Conservation (phyloP, 2,888 invertebrate genomes). For the Tenthredo distinguenda region DNA sequence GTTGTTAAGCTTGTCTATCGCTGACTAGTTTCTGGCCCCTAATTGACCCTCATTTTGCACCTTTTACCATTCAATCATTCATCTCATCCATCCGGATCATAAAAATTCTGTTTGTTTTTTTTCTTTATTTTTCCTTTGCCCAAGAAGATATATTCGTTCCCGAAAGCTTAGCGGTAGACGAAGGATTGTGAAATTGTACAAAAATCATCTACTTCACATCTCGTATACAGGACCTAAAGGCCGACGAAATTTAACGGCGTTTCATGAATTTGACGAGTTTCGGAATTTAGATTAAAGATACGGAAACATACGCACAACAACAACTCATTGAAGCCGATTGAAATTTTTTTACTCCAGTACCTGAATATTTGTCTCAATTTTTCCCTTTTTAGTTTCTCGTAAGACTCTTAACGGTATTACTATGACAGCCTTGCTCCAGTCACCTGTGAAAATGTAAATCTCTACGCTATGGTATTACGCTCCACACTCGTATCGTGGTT, state of each 20-base stretch:
- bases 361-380: not conserved
- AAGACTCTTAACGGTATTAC: slow-evolving; percentile 14
- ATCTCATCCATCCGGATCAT: not conserved
- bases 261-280: too few relatives aligned
- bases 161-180: too few relatives aligned
- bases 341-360: too few relatives aligned
- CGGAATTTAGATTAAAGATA: too few relatives aligned
- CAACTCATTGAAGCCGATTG: too few relatives aligned
- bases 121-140: not conserved
- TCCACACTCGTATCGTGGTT: not conserved
- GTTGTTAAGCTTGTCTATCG: not conserved
- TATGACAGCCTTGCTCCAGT: not conserved
- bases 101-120: not conserved
- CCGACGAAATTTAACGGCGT: too few relatives aligned
- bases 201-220: too few relatives aligned
- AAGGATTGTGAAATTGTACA: too few relatives aligned
- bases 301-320: too few relatives aligned
- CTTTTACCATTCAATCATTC: not conserved
- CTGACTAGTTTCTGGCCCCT: not conserved
- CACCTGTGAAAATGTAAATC: not conserved
- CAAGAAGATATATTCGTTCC: too few relatives aligned
- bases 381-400: not conserved
- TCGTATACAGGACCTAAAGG: too few relatives aligned
- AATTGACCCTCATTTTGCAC: not conserved
- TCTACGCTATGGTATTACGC: too few relatives aligned